A percentile compares a stretch with the other conserved stretches of the same genome.
These are phyloP conservation scores for Gallinago nigripennis DNA, from an alignment of 2,797 vertebrate species.

Conservation along the genomic window DNA sequence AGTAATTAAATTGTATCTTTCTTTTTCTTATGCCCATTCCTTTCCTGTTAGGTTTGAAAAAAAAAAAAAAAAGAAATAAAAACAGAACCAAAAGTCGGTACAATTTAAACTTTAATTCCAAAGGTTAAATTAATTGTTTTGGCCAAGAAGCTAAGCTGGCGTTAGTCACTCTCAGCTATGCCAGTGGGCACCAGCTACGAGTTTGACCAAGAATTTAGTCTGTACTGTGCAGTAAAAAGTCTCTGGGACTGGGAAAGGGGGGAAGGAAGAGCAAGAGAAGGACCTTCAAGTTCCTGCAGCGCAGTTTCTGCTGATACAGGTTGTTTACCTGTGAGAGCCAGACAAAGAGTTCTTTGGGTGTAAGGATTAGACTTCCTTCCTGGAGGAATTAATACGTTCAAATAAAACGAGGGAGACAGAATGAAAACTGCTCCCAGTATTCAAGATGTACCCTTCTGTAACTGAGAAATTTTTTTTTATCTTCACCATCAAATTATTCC, in stretches of 20 bases:
- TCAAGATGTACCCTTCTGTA: background rate
- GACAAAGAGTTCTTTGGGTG: constrained; percentile 3
- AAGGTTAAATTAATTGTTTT: background rate
- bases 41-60: background rate
- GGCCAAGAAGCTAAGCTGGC: background rate
- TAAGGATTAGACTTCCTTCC: constrained; percentile 5
- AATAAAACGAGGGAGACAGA: background rate
- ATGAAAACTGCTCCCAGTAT: background rate
- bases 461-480: constrained; percentile 27
- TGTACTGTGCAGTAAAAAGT: background rate
- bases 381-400: background rate
- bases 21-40: background rate
- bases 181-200: background rate
- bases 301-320: background rate
- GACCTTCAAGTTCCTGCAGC: background rate
- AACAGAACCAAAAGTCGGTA: background rate
- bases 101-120: background rate
- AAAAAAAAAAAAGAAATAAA: rapidly evolving
- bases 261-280: background rate
- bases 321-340: background rate
- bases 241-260: background rate
- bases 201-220: background rate
- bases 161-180: background rate
- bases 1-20: background rate
- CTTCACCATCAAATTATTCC: constrained; percentile 36